phyloP scores from a whole-genome alignment of 2,797 vertebrate species.

The Argya squamiceps region DNA sequence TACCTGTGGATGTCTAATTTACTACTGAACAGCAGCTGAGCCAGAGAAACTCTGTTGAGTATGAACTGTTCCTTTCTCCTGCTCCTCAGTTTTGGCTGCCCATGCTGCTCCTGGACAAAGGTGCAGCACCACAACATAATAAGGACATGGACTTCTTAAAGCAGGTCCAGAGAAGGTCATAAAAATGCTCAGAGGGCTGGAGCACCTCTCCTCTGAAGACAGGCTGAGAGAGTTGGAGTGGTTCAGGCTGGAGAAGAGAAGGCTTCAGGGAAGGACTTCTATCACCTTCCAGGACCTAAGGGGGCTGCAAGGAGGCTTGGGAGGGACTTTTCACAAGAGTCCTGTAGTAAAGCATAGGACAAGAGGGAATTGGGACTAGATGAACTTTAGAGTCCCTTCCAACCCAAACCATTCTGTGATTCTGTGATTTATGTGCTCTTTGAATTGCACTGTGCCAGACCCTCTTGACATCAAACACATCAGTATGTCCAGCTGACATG shows the following conservation, averaged over 20 bases:
- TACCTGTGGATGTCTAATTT: background rate
- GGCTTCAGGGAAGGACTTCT: background rate
- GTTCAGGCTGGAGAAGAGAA: background rate
- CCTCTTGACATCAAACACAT: rapidly evolving
- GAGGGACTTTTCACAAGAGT: background rate
- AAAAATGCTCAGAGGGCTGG: background rate
- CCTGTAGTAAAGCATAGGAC: background rate
- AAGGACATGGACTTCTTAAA: background rate
- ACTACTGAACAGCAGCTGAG: background rate
- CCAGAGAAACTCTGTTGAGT: background rate
- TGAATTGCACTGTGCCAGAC: rapidly evolving
- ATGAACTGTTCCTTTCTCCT: background rate
- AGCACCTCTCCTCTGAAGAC: background rate
- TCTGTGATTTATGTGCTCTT: background rate
- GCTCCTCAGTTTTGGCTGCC: background rate
- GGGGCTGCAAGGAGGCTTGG: background rate
- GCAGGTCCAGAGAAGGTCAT: background rate
- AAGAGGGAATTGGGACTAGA: background rate
- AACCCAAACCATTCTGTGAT: background rate
- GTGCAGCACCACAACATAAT: rapidly evolving
- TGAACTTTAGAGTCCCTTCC: background rate
- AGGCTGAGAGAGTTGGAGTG: background rate
- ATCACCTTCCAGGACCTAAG: background rate
- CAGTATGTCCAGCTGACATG: background rate
- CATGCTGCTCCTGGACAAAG: background rate